Percentiles rank a stretch among this genome's conserved stretches.
These are phyloP conservation scores for Lethenteron reissneri DNA, from an alignment of 2,113 vertebrate genomes.

Conservation along the genomic window DNA sequence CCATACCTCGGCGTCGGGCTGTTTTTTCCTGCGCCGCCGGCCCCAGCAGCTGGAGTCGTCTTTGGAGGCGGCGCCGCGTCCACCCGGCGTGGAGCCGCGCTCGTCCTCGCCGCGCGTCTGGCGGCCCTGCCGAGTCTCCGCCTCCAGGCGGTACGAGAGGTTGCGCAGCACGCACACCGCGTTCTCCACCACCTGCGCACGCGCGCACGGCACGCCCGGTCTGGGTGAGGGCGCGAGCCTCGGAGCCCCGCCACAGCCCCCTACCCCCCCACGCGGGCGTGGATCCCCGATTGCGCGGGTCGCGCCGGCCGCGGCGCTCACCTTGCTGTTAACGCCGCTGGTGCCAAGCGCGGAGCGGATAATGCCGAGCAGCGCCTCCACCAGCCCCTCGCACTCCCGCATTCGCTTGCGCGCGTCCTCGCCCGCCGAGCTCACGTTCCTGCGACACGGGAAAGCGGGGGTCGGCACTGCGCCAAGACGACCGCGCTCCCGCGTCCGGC, in stretches of 20 bases:
- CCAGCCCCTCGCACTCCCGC: constrained; percentile 93
- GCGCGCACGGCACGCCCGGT: neutral
- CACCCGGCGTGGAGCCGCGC: constrained; percentile 30
- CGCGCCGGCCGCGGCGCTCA: constrained; percentile 14
- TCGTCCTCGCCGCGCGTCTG: constrained; percentile 73
- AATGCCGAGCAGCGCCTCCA: constrained; percentile 80
- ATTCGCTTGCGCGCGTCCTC: constrained; percentile 87
- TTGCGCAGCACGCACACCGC: constrained; percentile 99
- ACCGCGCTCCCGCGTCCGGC: no score
- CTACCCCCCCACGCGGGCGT: no score
- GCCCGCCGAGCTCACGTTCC: constrained; percentile 92
- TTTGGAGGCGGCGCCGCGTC: neutral
- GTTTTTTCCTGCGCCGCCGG: constrained; percentile 99
- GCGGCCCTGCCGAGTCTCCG: constrained; percentile 96
- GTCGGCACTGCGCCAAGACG: no score
- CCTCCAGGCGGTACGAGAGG: constrained; percentile 89
- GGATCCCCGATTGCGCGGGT: no score
- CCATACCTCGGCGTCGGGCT: constrained; percentile 80
- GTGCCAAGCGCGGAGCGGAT: constrained; percentile 91
- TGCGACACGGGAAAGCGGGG: constrained; percentile 23
- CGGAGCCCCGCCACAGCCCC: no score
- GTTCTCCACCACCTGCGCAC: constrained; percentile 45
- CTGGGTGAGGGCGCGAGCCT: no score
- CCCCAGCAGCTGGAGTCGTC: constrained; percentile 98
- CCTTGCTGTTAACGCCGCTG: constrained; percentile 99